Conservation (phyloP, 2,888 invertebrate genomes). For the Nasonovia ribisnigri region DNA sequence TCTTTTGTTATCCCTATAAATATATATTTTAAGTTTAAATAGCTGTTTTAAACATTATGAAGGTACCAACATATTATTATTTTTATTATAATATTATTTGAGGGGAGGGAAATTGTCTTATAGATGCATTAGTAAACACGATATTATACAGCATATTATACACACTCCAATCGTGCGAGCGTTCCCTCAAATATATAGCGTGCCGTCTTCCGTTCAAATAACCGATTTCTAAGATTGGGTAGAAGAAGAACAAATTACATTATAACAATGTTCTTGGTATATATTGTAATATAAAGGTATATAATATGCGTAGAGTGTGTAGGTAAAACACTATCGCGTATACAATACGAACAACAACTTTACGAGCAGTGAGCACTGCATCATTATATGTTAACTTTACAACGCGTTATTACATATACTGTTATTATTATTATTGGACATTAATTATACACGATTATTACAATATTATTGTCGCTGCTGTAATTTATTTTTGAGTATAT, state of each 20-base stretch:
- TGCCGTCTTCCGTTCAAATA: not conserved
- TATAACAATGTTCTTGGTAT: not conserved
- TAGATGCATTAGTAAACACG: not conserved
- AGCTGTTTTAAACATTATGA: not conserved
- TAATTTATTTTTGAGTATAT: conserved; percentile 29
- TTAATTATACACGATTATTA: conserved; percentile 33
- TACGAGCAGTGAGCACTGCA: conserved; percentile 7
- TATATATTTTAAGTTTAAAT: not conserved
- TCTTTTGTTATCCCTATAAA: not conserved
- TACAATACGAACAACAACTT: conserved; percentile 19
- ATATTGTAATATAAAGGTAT: not conserved
- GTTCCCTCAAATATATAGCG: not conserved
- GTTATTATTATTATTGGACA: not conserved
- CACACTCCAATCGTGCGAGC: not conserved
- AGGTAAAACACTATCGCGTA: not conserved
- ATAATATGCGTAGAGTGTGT: not conserved
- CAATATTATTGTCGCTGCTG: conserved; percentile 16
- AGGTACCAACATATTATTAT: not conserved
- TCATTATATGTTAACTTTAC: conserved; percentile 13
- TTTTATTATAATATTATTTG: not conserved
- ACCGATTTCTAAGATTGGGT: not conserved
- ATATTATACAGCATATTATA: too few species aligned
- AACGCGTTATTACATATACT: not conserved
- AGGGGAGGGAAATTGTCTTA: not conserved
- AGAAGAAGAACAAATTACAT: conserved; percentile 29